Evolutionary conservation across 2,113 vertebrate genomes (phyloP).

Genomic region (Cheirogaleus medius): DNA sequence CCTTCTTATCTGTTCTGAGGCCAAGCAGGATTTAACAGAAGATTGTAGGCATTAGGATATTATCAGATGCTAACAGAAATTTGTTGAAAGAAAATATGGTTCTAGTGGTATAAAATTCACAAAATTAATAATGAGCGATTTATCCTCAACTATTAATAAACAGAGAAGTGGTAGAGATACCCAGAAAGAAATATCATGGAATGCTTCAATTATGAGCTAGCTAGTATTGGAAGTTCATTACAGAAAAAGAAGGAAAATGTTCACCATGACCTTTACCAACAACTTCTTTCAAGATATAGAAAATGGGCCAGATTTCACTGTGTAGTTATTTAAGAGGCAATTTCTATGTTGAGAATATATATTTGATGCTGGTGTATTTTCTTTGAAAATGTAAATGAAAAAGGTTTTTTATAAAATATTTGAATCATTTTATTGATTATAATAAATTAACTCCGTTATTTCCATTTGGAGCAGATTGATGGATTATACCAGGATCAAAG

Average conservation of each 20-base stretch:
- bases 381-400: neutral
- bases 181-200: conserved; percentile 46
- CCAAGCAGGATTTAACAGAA: conserved; percentile 43
- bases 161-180: conserved; percentile 41
- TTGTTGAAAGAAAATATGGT: conserved; percentile 45
- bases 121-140: conserved; percentile 53
- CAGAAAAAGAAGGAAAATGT: conserved; percentile 15
- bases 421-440: neutral
- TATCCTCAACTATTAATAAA: conserved; percentile 64
- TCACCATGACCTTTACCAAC: neutral
- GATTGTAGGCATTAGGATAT: conserved; percentile 54
- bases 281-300: conserved; percentile 7
- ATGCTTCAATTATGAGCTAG: conserved; percentile 52
- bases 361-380: neutral
- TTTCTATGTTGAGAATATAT: neutral
- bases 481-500: neutral
- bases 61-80: conserved; percentile 61
- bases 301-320: neutral
- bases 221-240: neutral
- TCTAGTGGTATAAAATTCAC: conserved; percentile 47
- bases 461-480: neutral
- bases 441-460: neutral
- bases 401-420: neutral
- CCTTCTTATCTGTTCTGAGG: conserved; percentile 41
- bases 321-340: neutral